These are phyloP conservation scores for Nesogale talazaci DNA, from an alignment of 2,113 vertebrate species.

Conservation along the genomic window DNA sequence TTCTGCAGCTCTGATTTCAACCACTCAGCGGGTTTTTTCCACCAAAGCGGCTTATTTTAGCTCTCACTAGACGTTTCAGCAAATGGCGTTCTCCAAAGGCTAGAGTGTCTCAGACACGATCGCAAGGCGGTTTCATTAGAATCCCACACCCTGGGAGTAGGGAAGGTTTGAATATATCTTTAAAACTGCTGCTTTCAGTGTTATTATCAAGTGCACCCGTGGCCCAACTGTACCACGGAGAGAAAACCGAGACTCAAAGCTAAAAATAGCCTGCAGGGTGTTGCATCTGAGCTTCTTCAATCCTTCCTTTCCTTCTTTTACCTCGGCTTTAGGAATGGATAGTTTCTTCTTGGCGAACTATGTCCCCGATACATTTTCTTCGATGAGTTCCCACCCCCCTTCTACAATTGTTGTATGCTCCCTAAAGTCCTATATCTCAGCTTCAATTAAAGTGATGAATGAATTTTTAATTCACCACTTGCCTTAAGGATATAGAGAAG, in stretches of 20 bases:
- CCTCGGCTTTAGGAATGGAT: slow-evolving; percentile 69
- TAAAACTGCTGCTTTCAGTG: slow-evolving; percentile 65
- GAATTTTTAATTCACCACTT: slow-evolving; percentile 87
- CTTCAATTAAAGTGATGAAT: slow-evolving; percentile 86
- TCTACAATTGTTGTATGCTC: slow-evolving; percentile 79
- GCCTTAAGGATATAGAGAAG: slow-evolving; percentile 84
- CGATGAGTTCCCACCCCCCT: background rate
- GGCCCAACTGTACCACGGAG: background rate
- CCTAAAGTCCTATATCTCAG: slow-evolving; percentile 81
- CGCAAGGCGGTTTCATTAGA: slow-evolving; percentile 59
- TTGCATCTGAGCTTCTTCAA: slow-evolving; percentile 56
- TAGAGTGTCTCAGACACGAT: slow-evolving; percentile 62
- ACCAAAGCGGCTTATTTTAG: slow-evolving; percentile 81
- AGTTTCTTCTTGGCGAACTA: slow-evolving; percentile 79
- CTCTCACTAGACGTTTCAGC: slow-evolving; percentile 75
- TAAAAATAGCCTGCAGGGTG: slow-evolving; percentile 53
- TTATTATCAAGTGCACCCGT: slow-evolving; percentile 35
- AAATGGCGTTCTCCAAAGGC: slow-evolving; percentile 74
- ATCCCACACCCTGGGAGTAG: slow-evolving; percentile 61
- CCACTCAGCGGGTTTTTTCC: slow-evolving; percentile 72
- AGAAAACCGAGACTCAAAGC: slow-evolving; percentile 67
- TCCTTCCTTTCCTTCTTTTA: slow-evolving; percentile 61
- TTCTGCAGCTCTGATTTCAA: slow-evolving; percentile 80
- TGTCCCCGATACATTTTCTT: slow-evolving; percentile 62
- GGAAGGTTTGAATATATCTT: slow-evolving; percentile 66